Evolutionary conservation across 2,888 invertebrate genomes (phyloP), one percentile per base, ranked within the genome.

Genomic region (Linnaemya tessellans): DNA sequence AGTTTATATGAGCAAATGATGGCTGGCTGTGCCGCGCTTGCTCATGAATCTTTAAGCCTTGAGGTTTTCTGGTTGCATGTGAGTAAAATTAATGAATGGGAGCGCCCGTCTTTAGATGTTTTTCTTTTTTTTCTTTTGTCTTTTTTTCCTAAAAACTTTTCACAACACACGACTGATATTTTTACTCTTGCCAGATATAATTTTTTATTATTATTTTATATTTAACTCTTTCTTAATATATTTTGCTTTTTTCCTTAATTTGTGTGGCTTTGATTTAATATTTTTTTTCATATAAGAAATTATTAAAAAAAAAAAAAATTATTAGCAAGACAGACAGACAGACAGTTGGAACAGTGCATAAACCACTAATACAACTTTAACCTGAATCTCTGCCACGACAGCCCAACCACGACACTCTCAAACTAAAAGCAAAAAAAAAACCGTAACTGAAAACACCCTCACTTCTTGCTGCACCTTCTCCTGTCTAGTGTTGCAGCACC

Each of bases 71-170:
- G 68, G 58, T 85, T 80, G 81, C 86, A 87, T 87, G 86, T 84
- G 87, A 86, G 84, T 78, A 85, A 86, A 87, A 86, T 88, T 88
- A 87, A 88, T 88, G 88, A 87, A 87, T 88, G 88, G 88, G 88
- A 87, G 88, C 88, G 88, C 87, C 87, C 86, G 86, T 87, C 87
- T 80, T 87, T 78, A 62, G 22, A 51, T 62, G 56, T 60, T 56
- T n/a, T n/a, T n/a, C n/a, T n/a, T n/a, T n/a, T n/a, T n/a, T n/a
- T n/a, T n/a, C n/a, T n/a, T n/a, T n/a, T n/a, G n/a, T n/a, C n/a
- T 38, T 49, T 49, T 71, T 68, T 73, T 60, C n/a, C 67, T 77
- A 35, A 78, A 30, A 46, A 51, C 60, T 81, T 60, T 77, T 41
- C 43, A 60, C 65, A 79, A 71, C 74, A 77, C 79, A 65, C 65